Percentiles rank a stretch among this genome's conserved stretches.
phyloP scores from a whole-genome alignment of 2,797 vertebrate species.

The Anguilla pacifica region DNA sequence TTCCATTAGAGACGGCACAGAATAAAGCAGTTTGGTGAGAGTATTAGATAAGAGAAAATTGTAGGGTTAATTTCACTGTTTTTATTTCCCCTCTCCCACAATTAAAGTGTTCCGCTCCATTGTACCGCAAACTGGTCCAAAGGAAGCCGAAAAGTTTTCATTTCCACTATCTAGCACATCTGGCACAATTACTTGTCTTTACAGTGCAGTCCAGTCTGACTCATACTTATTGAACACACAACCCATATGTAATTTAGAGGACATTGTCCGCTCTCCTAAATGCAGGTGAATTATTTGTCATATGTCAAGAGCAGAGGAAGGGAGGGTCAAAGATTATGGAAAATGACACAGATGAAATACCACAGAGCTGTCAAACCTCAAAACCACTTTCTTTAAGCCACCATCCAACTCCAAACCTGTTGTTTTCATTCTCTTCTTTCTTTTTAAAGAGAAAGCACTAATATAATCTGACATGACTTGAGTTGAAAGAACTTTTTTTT shows the following conservation, averaged over 20 bases:
- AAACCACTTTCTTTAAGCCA: neutral
- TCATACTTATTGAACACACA: slow-evolving; percentile 74
- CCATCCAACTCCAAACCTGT: neutral
- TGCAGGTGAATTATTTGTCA: slow-evolving; percentile 20
- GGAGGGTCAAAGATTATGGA: neutral
- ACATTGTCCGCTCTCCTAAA: slow-evolving; percentile 11
- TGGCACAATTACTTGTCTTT: slow-evolving; percentile 75
- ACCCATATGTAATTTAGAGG: slow-evolving; percentile 68
- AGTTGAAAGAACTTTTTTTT: neutral
- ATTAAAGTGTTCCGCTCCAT: slow-evolving; percentile 30
- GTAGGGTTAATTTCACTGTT: neutral
- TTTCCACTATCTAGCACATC: slow-evolving; percentile 8
- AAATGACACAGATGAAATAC: slow-evolving; percentile 17
- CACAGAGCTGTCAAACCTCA: slow-evolving; percentile 6
- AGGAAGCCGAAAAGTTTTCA: slow-evolving; percentile 12
- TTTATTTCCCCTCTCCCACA: neutral
- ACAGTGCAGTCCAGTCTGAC: slow-evolving; percentile 71
- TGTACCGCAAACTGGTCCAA: slow-evolving; percentile 15
- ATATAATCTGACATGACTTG: neutral
- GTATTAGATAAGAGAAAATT: neutral
- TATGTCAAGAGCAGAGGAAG: neutral
- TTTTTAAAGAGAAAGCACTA: neutral
- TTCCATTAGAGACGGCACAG: neutral
- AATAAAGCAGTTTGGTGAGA: neutral
- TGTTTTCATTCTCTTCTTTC: neutral